These are phyloP conservation scores for Drosophila tripunctata DNA, from an alignment of 2,888 invertebrate species.

Conservation along the genomic window DNA sequence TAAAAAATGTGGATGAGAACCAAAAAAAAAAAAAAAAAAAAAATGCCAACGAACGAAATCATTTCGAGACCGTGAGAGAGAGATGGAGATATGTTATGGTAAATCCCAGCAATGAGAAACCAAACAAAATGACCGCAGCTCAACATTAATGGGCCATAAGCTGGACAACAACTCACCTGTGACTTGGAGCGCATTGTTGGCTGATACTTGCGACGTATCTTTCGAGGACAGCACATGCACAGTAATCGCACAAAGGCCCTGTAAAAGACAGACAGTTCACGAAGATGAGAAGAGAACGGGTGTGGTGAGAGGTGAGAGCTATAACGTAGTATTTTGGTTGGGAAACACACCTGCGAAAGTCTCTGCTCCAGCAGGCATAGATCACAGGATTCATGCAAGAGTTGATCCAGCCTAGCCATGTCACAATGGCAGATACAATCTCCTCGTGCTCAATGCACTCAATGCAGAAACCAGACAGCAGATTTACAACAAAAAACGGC, in stretches of 20 bases:
- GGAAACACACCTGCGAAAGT: constrained; percentile 92
- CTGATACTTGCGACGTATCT: constrained; percentile 91
- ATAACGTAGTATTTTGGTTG: too few species aligned
- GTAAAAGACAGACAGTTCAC: too few species aligned
- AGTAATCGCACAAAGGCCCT: constrained; percentile 96
- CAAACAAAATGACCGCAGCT: constrained; percentile 24
- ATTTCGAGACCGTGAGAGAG: constrained; percentile 11
- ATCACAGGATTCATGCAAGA: constrained; percentile 98
- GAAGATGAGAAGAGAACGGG: background rate
- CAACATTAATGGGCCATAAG: constrained; percentile 11
- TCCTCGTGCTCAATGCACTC: constrained; percentile 95
- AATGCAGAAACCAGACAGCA: constrained; percentile 94
- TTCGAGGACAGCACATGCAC: constrained; percentile 94
- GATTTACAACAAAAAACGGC: constrained; percentile 97
- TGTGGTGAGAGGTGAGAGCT: too few species aligned
- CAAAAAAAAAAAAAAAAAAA: background rate
- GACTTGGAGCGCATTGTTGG: constrained; percentile 94
- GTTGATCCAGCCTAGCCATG: constrained; percentile 98
- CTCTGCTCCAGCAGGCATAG: constrained; percentile 99
- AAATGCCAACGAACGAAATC: background rate
- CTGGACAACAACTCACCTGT: constrained; percentile 87
- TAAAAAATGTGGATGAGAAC: constrained; percentile 29
- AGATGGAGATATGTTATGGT: constrained; percentile 8
- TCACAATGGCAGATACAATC: constrained; percentile 93
- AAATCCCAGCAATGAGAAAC: constrained; percentile 34